phyloP scores from a whole-genome alignment of 2,888 invertebrate species.

The Heteropelma amictum region DNA sequence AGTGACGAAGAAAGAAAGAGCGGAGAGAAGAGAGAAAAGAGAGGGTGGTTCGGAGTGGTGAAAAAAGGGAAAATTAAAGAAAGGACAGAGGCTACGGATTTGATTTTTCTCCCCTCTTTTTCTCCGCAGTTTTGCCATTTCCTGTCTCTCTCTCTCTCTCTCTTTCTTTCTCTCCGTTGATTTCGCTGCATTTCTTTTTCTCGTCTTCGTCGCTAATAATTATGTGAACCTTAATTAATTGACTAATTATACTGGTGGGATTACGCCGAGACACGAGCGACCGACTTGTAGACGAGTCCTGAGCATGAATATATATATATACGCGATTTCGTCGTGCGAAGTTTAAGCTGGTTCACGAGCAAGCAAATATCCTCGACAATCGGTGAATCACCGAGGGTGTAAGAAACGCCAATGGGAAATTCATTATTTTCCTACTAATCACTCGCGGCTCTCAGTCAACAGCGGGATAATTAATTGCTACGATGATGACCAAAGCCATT shows the following conservation, averaged over 20 bases:
- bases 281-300: conserved; percentile 46
- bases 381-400: conserved; percentile 55
- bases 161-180: not conserved
- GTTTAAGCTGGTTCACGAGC: too few relatives aligned
- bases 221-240: conserved; percentile 77
- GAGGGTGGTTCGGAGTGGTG: not conserved
- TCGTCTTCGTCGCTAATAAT: conserved; percentile 75
- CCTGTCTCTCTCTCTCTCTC: not conserved
- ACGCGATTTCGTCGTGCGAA: too few relatives aligned
- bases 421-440: conserved; percentile 68
- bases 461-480: conserved; percentile 19
- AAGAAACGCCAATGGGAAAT: conserved; percentile 44
- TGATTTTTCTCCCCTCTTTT: conserved; percentile 19
- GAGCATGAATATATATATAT: conserved; percentile 24
- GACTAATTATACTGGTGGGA: conserved; percentile 76
- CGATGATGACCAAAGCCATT: conserved; percentile 45
- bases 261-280: conserved; percentile 57
- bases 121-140: too few relatives aligned
- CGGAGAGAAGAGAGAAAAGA: conserved; percentile 22
- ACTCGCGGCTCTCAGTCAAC: conserved; percentile 44
- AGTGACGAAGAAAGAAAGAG: conserved; percentile 17
- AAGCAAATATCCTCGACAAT: conserved; percentile 46
- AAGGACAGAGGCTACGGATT: conserved; percentile 45
- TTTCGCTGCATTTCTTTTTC: conserved; percentile 38
- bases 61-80: conserved; percentile 45